A percentile compares a stretch with the other conserved stretches of the same genome.
Evolutionary conservation across 2,797 vertebrate species (phyloP).

Genomic region (Meriones psammophilus): DNA sequence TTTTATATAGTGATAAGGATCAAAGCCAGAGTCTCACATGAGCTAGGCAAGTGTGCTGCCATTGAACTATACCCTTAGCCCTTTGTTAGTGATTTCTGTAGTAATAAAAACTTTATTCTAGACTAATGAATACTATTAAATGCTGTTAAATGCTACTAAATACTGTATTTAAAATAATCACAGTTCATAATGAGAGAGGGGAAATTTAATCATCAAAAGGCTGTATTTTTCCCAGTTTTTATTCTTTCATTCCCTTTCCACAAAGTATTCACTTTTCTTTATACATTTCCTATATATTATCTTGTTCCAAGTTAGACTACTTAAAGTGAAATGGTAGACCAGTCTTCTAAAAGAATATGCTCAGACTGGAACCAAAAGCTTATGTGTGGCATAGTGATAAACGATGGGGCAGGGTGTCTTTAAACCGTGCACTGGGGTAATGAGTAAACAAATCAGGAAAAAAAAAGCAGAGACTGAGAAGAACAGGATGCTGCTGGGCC

Average conservation of each 20-base stretch:
- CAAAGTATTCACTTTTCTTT: conserved; percentile 11
- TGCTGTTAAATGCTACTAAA: neutral
- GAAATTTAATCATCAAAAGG: conserved; percentile 22
- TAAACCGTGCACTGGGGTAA: neutral
- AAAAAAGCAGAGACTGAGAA: neutral
- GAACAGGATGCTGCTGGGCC: neutral
- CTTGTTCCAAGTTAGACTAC: conserved; percentile 11
- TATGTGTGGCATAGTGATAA: neutral
- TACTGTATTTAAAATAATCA: conserved; percentile 32
- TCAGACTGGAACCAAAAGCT: neutral
- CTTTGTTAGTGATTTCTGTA: neutral
- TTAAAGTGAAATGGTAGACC: conserved; percentile 27
- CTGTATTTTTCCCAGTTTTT: conserved; percentile 5
- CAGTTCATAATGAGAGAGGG: neutral
- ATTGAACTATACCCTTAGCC: neutral
- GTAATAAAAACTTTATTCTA: conserved; percentile 35
- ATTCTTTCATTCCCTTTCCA: conserved; percentile 25
- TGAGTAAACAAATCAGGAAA: neutral
- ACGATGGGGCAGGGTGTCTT: neutral
- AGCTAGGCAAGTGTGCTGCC: neutral
- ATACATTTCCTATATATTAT: neutral
- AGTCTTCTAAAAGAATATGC: conserved; percentile 35
- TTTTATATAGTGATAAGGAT: neutral
- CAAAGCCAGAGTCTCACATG: neutral
- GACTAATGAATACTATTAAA: neutral